Percentiles rank a stretch among this genome's conserved stretches.
Evolutionary conservation across 2,113 vertebrate species (phyloP).

Genomic region (Alouatta palliata): DNA sequence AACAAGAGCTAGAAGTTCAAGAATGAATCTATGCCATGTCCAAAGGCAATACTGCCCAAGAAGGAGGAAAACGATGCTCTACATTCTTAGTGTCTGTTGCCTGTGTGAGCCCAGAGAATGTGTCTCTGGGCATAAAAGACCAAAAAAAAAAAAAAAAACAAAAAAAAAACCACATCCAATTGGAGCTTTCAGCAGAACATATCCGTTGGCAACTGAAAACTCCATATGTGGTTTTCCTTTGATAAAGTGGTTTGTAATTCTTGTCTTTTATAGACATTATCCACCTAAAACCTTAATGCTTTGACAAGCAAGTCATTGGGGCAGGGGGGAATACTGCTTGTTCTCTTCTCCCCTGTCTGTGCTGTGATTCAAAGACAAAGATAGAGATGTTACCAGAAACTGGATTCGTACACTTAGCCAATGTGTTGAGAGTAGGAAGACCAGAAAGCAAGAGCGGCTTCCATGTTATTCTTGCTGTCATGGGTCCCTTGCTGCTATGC

Average conservation of each 20-base stretch:
- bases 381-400: background rate
- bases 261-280: constrained; percentile 20
- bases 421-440: background rate
- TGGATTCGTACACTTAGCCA: background rate
- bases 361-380: background rate
- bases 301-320: background rate
- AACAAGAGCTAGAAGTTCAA: background rate
- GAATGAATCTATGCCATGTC: background rate
- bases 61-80: background rate
- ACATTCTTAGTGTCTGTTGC: background rate
- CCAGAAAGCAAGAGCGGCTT: background rate
- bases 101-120: background rate
- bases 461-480: background rate
- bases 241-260: background rate
- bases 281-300: constrained; percentile 30
- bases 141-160: no score
- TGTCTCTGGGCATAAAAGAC: background rate
- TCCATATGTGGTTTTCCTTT: constrained; percentile 17
- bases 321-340: background rate
- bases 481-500: background rate
- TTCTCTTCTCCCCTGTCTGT: background rate
- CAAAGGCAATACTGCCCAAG: background rate
- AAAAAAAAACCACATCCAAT: background rate
- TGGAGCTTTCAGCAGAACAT: constrained; percentile 20
- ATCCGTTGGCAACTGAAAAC: background rate